Conservation (phyloP, 2,797 vertebrate genomes). For the Lateolabrax maculatus region DNA sequence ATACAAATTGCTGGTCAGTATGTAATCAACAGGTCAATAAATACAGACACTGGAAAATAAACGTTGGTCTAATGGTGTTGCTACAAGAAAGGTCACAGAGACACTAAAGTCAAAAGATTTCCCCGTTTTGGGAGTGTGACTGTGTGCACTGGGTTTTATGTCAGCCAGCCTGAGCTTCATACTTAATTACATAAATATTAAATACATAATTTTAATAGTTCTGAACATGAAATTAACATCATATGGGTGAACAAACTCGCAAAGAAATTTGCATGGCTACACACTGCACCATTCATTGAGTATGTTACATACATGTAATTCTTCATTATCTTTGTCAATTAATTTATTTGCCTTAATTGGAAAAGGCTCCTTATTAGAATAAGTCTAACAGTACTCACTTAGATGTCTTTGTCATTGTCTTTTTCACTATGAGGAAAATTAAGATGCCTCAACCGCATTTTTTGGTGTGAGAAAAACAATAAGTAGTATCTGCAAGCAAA, state of each 20-base stretch:
- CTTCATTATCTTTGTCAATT: no score
- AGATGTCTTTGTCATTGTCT: neutral
- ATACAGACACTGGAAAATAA: slow-evolving; percentile 1
- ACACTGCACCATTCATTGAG: neutral
- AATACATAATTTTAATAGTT: neutral
- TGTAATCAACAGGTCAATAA: neutral
- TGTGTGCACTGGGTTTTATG: neutral
- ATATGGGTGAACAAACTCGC: neutral
- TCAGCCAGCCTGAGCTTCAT: no score
- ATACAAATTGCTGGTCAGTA: neutral
- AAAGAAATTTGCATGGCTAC: neutral
- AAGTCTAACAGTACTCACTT: neutral
- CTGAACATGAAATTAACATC: neutral
- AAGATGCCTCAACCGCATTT: no score
- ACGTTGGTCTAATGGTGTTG: neutral
- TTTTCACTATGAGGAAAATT: neutral
- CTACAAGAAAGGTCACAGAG: neutral
- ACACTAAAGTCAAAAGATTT: slow-evolving; percentile 1
- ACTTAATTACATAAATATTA: no score
- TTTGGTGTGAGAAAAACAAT: neutral
- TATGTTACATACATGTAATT: no score
- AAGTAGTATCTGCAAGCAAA: neutral
- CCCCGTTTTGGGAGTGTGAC: neutral
- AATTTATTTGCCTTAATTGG: no score
- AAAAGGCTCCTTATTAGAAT: neutral